Conservation (phyloP, 2,797 vertebrate species). For the Xenopus petersii region DNA sequence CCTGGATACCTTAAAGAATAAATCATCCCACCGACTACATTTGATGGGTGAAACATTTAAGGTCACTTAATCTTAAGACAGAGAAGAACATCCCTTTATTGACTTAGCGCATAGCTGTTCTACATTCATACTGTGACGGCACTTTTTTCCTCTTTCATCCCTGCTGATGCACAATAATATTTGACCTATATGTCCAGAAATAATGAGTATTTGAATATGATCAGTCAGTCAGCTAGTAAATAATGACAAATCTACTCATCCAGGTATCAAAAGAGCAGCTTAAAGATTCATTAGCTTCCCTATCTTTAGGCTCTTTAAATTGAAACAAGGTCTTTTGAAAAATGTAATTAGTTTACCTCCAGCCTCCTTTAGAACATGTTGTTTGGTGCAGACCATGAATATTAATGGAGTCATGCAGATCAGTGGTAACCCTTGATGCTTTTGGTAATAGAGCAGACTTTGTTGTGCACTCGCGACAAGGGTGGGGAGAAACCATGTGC, state of each 20-base stretch:
- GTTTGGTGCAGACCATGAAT: conserved; percentile 22
- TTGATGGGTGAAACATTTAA: conserved; percentile 3
- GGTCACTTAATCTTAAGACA: not conserved
- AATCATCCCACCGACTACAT: not conserved
- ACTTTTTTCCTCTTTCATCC: not conserved
- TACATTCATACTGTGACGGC: not conserved
- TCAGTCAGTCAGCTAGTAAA: conserved; percentile 31
- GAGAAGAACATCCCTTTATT: not conserved
- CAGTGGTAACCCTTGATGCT: conserved; percentile 17
- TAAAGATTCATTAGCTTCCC: conserved; percentile 46
- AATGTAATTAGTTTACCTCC: conserved; percentile 50
- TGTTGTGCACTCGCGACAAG: not conserved
- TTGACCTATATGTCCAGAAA: conserved; percentile 8
- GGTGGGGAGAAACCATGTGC: not conserved
- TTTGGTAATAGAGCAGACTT: conserved; percentile 22
- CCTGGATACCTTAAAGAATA: not conserved
- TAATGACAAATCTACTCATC: conserved; percentile 28
- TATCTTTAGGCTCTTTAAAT: conserved; percentile 47
- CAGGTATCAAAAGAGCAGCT: conserved; percentile 50
- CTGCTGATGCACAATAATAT: not conserved
- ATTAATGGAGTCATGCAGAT: conserved; percentile 35
- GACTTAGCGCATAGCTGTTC: not conserved
- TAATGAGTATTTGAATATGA: conserved; percentile 33
- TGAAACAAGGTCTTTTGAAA: conserved; percentile 53
- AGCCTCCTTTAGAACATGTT: conserved; percentile 26